Evolutionary conservation across 2,113 vertebrate species (phyloP), one percentile per base, ranked within the genome.

Genomic region (Peromyscus polionotus): DNA sequence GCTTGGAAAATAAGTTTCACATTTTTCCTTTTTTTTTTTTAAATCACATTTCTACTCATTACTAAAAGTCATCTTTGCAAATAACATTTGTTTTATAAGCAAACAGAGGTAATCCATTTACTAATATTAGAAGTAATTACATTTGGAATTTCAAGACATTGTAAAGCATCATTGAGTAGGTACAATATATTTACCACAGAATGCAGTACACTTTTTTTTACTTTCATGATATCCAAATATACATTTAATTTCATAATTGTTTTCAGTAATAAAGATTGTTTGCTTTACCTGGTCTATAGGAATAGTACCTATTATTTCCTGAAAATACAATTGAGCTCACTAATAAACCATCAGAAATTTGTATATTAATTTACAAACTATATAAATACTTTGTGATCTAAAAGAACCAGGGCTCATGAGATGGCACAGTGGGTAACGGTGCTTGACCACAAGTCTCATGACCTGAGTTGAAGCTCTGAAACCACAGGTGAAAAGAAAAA

Each of bases 321-420:
- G 54, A 54, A 54, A 13, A 54, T 54, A 54, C 13, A 54, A 14
- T 54, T 54, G 54, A 54, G 54, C 54, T 54, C 13, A 54, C 54
- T 54, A 59, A 77, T 45, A 91, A 13, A 86, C 39, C 85, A 84
- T 89, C 14, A 70, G 28, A 28, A 17, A 90, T 70, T 42, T 67
- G 13, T 19, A 77, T 76, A 42, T 96, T 90, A n/a, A 85, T 88
- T 96, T 85, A 80, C 73, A 80, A 97, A 93, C 97, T 96, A 92
- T 94, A 75, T 20, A 77, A 84, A 93, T 45, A 9, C 13, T 95
- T 19, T n/a, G 11, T n/a, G 20, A 6, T 81, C 33, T n/a, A 51
- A 61, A 42, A 28, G 22, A 42, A 4, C 14, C 14, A 84, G 80
- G 10, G 7, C 13, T 61, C 22, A 24, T 13, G 39, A 61, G 20